These are phyloP conservation scores for Cetoscarus ocellatus DNA, from an alignment of 2,797 vertebrate species.

Conservation along the genomic window DNA sequence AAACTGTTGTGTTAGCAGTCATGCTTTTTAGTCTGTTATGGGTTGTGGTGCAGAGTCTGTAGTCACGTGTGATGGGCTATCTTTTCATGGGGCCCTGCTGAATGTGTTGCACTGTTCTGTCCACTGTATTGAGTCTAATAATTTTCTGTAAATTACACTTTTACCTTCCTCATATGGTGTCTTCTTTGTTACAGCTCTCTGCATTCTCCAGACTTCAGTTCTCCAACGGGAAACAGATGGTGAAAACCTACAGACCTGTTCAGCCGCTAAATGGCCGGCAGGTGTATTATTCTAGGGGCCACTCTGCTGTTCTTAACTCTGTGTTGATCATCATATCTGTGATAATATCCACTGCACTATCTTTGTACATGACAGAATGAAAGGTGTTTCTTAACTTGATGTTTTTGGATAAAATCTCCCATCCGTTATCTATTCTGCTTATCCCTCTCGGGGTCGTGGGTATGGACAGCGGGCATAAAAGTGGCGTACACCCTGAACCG, in stretches of 20 bases:
- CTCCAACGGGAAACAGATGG: constrained; percentile 67
- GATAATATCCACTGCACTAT: constrained; percentile 40
- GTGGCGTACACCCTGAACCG: too few relatives aligned
- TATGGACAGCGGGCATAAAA: too few relatives aligned
- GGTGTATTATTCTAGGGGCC: constrained; percentile 79
- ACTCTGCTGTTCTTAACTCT: constrained; percentile 35
- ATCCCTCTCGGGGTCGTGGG: too few relatives aligned
- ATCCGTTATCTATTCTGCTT: too few relatives aligned
- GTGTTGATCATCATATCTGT: constrained; percentile 49
- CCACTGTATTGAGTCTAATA: too few relatives aligned
- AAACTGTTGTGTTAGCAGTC: too few relatives aligned
- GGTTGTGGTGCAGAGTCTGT: too few relatives aligned
- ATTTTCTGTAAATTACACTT: not conserved
- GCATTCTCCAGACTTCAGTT: constrained; percentile 75
- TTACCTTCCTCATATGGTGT: constrained; percentile 7
- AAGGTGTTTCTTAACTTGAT: not conserved
- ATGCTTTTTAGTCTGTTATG: too few relatives aligned
- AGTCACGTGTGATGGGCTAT: too few relatives aligned
- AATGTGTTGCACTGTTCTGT: too few relatives aligned
- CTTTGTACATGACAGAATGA: constrained; percentile 20
- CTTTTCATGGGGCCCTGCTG: too few relatives aligned
- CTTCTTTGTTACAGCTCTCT: constrained; percentile 70
- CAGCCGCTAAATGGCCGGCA: constrained; percentile 75
- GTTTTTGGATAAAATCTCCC: too few relatives aligned
- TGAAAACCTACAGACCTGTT: constrained; percentile 81